Evolutionary conservation across 2,888 invertebrate species (phyloP), one percentile per base, ranked within the genome.

Genomic region (Temnothorax unifasciatus): DNA sequence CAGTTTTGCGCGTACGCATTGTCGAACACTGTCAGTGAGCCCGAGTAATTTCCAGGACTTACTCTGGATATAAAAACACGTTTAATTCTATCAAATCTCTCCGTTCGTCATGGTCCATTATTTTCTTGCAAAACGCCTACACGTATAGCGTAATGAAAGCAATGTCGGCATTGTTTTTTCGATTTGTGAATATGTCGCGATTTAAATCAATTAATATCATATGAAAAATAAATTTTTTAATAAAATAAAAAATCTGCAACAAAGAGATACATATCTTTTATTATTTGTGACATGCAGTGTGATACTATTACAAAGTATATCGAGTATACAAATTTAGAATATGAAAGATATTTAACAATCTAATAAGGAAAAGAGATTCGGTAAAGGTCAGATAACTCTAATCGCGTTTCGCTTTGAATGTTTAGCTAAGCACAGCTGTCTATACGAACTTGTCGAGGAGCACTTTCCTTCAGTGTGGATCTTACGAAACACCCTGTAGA

Each of bases 401-500:
- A 54, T 73, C 54, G 71, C 38, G 21, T 15, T 54, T 54, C 38
- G 5, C 21, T 21, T 54, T 2, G 5, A 18, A 18, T 9, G 15
- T 54, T 71, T 41, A 38, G 13, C 11, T 21, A 34, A 15, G 5
- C 57, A 11, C 0, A 57, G 6, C 44, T 38, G 25, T 44, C 18
- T 25, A 18, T 25, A 18, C 4, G 13, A 44, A 73, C n/a, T 34
- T 34, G 34, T 34, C 34, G 13, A 3, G 13, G 9, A 38, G 3
- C 57, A 25, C 38, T 41, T 47, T 47, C 44, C 11, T 21, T 29
- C 18, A 25, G 18, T 11, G 25, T 41, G 47, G 13, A 44, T 13
- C 44, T 75, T 61, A 57, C 44, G 61, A 75, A 75, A 75, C n/a
- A 47, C 47, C 21, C 54, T n/a, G 76, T 74, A 81, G 76, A 86